A percentile compares a stretch with the other conserved stretches of the same genome.
phyloP scores from a whole-genome alignment of 2,888 invertebrate genomes.

The Pachydiplax longipennis region DNA sequence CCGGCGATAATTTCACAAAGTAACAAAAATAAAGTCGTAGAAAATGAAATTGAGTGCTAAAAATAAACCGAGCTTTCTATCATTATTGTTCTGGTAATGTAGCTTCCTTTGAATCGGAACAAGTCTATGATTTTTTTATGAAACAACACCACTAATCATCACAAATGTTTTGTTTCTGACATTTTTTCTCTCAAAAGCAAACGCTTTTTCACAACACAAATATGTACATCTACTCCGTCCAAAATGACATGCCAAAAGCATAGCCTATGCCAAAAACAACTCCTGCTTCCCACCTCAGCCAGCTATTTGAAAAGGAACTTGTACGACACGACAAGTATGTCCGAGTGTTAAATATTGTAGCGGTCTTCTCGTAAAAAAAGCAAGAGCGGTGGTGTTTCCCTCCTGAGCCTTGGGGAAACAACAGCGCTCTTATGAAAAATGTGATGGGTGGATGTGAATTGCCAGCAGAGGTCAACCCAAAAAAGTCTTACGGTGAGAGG shows the following conservation, averaged over 20 bases:
- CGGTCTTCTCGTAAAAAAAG: not conserved
- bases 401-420: constrained; percentile 26
- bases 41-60: constrained; percentile 12
- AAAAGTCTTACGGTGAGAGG: not conserved
- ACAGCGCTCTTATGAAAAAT: constrained; percentile 30
- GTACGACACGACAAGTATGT: constrained; percentile 26
- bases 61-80: constrained; percentile 8
- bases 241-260: constrained; percentile 40
- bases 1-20: not conserved
- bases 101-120: constrained; percentile 7
- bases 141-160: constrained; percentile 39
- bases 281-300: not conserved
- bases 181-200: constrained; percentile 5
- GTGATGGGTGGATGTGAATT: not conserved
- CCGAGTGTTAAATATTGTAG: not conserved
- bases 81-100: constrained; percentile 27
- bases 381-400: constrained; percentile 33
- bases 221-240: constrained; percentile 42
- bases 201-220: constrained; percentile 42
- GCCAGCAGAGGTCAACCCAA: not conserved
- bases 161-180: constrained; percentile 29
- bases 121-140: constrained; percentile 28
- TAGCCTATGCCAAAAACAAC: constrained; percentile 33
- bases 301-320: constrained; percentile 16
- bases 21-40: constrained; percentile 7